Evolutionary conservation across 2,113 vertebrate genomes (phyloP).

Genomic region (Sturnus vulgaris): DNA sequence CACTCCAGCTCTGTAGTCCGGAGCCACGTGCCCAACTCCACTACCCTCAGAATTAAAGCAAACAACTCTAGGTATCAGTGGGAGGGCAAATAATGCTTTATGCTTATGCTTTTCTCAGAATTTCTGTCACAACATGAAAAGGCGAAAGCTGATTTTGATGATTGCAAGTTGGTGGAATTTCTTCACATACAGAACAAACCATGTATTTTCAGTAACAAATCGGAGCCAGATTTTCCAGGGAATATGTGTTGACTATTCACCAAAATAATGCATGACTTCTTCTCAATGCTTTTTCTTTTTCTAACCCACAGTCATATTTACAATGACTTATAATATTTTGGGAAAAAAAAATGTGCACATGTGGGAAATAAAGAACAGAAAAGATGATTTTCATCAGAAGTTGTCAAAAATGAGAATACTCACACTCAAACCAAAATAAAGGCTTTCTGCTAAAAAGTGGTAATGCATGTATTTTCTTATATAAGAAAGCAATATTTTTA

Average conservation of each 20-base stretch:
- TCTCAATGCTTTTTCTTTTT: background rate
- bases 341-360: rapidly evolving
- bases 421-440: background rate
- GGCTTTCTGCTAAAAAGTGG: background rate
- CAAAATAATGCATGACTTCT: background rate
- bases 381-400: background rate
- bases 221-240: background rate
- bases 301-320: background rate
- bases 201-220: background rate
- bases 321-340: background rate
- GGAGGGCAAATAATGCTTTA: background rate
- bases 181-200: background rate
- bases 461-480: background rate
- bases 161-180: background rate
- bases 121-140: background rate
- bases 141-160: background rate
- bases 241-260: background rate
- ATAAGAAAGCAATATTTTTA: background rate
- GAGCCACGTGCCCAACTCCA: background rate
- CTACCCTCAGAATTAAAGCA: background rate
- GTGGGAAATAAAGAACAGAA: background rate
- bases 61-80: background rate
- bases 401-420: background rate
- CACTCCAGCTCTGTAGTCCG: background rate
- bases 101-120: rapidly evolving